Conservation (phyloP, 2,113 vertebrate genomes). For the Nibea albiflora region DNA sequence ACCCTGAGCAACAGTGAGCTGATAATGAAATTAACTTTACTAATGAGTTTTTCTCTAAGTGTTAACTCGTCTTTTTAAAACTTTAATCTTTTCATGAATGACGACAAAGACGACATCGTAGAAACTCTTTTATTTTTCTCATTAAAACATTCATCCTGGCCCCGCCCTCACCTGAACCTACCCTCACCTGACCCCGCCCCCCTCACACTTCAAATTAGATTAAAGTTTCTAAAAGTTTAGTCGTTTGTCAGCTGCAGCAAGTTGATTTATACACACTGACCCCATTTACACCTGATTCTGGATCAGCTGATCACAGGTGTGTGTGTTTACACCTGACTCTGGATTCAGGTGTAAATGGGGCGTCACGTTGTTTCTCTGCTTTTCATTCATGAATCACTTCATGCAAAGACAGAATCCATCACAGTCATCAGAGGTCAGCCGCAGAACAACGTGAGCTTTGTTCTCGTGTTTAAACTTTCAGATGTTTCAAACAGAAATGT, state of each 20-base stretch:
- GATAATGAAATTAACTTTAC: no score
- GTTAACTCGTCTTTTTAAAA: no score
- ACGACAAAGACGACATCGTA: not conserved
- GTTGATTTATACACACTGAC: not conserved
- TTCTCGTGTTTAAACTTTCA: no score
- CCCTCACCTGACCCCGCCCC: no score
- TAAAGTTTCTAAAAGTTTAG: not conserved
- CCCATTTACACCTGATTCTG: not conserved
- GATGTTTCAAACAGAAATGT: no score
- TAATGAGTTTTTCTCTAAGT: no score
- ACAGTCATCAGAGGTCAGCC: not conserved
- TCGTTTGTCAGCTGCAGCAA: not conserved
- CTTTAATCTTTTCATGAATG: not conserved
- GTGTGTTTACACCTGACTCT: no score
- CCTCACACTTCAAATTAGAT: not conserved
- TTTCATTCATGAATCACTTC: not conserved
- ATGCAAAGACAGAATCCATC: not conserved
- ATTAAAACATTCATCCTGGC: not conserved
- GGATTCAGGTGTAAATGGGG: not conserved
- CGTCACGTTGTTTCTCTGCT: not conserved
- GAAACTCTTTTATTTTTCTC: constrained; percentile 27
- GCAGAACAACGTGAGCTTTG: no score
- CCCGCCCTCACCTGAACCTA: no score
- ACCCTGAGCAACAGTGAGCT: no score
- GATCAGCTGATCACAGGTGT: no score